phyloP scores from a whole-genome alignment of 2,888 invertebrate genomes.

The Phyllotreta cruciferae region DNA sequence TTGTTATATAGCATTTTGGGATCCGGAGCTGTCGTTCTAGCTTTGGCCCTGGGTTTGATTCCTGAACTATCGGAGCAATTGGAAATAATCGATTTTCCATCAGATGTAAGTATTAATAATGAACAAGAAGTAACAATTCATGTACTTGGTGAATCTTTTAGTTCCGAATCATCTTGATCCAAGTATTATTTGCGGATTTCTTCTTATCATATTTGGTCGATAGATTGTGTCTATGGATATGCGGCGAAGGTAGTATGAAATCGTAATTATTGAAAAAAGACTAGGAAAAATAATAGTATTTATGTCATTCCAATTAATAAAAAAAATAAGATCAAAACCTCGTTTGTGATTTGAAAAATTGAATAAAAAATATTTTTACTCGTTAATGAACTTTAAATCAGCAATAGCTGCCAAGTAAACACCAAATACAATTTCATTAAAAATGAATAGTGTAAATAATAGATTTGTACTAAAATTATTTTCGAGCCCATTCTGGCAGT shows the following conservation, averaged over 20 bases:
- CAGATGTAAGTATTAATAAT: conserved; percentile 61
- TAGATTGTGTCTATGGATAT: conserved; percentile 82
- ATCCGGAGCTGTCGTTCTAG: conserved; percentile 82
- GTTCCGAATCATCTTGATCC: conserved; percentile 88
- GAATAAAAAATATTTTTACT: conserved; percentile 31
- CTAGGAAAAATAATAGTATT: conserved; percentile 32
- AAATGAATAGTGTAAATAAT: too few species aligned
- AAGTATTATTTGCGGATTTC: conserved; percentile 86
- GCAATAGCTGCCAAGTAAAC: too few species aligned
- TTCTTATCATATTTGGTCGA: conserved; percentile 86
- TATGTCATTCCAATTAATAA: conserved; percentile 39
- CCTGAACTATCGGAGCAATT: conserved; percentile 89
- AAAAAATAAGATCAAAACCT: conserved; percentile 29
- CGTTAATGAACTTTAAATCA: neutral
- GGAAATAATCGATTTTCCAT: conserved; percentile 94
- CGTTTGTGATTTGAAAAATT: conserved; percentile 36
- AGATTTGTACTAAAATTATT: too few species aligned
- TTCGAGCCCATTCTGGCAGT: conserved; percentile 78
- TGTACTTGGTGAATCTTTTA: conserved; percentile 62
- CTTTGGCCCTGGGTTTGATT: conserved; percentile 82
- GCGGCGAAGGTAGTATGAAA: conserved; percentile 77
- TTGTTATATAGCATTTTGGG: conserved; percentile 88
- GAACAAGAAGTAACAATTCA: conserved; percentile 2
- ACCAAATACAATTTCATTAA: too few species aligned
- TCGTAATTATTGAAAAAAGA: conserved; percentile 35